Evolutionary conservation across 1,140 invertebrate species (phyloP).

Genomic region (Andricus grossulariae): DNA sequence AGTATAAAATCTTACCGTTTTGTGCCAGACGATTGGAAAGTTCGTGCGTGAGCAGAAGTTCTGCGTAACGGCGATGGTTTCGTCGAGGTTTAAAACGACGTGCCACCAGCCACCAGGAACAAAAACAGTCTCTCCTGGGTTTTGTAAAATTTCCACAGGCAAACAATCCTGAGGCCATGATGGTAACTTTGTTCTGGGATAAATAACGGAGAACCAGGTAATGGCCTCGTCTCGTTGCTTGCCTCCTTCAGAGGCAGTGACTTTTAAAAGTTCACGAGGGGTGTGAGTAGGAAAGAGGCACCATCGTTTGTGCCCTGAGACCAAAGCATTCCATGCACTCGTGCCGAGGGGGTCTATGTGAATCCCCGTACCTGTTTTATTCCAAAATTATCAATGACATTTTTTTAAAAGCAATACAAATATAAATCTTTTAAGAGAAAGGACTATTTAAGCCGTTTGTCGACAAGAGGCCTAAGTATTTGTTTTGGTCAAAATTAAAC

Average conservation of each 20-base stretch:
- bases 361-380: slow-evolving; percentile 91
- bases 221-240: slow-evolving; percentile 98
- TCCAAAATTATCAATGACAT: slow-evolving; percentile 26
- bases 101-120: slow-evolving; percentile 99
- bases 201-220: slow-evolving; percentile 98
- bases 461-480: too few relatives aligned
- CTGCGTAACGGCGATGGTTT: slow-evolving; percentile 97
- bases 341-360: slow-evolving; percentile 99
- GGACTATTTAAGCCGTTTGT: neutral
- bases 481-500: too few relatives aligned
- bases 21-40: slow-evolving; percentile 98
- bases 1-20: slow-evolving; percentile 82
- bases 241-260: slow-evolving; percentile 90
- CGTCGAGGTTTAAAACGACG: slow-evolving; percentile 97
- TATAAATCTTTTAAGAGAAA: neutral
- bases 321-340: slow-evolving; percentile 98
- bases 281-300: slow-evolving; percentile 98
- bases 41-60: slow-evolving; percentile 98
- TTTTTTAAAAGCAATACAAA: too few relatives aligned
- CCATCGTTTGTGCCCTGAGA: slow-evolving; percentile 98
- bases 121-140: slow-evolving; percentile 98
- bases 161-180: slow-evolving; percentile 94
- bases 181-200: slow-evolving; percentile 93
- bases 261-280: slow-evolving; percentile 96
- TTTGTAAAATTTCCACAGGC: slow-evolving; percentile 97